Evolutionary conservation across 2,113 vertebrate species (phyloP), one percentile per base, ranked within the genome.

Genomic region (Dasyprocta punctata): DNA sequence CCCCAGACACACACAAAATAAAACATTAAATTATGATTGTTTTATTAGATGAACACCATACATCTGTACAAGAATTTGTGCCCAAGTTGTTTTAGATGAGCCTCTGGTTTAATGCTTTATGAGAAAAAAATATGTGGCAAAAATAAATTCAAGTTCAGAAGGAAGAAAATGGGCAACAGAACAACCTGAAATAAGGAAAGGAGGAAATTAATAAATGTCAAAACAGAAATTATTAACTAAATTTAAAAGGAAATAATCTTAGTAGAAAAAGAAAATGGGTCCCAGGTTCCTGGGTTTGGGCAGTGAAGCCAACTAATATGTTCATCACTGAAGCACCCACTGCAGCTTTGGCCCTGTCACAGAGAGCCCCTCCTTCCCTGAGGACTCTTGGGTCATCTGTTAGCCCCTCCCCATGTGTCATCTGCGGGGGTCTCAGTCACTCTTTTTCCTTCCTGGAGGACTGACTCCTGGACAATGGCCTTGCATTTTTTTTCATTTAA

Each of bases 121-220:
- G 65, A 63, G 58, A 75, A 60, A 71, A 61, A 17, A 94, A 78
- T 41, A 56, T 4, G 11, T 56, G 63, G 54, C 67, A 80, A 88
- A 94, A 84, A 65, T 65, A 83, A 65, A 77, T 81, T 75, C 90
- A 60, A 73, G 11, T 44, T 96, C 78, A 82, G 56, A 82, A 73
- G 20, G 12, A 54, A 86, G 89, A 94, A 94, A 69, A 52, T 33
- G 8, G 36, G 33, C 28, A 67, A 30, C 1, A 24, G 33, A 86
- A 90, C 52, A 86, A 16, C 26, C 14, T 54, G n/a, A 52, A 6
- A 69, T 82, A 82, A 65, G 41, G 44, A 7, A 94, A 41, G 24
- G 26, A 82, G 36, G 38, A 9, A 17, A 81, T 58, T 80, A 58
- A 75, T 75, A 11, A 44, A 44, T 75, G 13, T 28, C 5, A 6